phyloP scores from a whole-genome alignment of 2,797 vertebrate genomes.

The Silurus lanzhouensis region DNA sequence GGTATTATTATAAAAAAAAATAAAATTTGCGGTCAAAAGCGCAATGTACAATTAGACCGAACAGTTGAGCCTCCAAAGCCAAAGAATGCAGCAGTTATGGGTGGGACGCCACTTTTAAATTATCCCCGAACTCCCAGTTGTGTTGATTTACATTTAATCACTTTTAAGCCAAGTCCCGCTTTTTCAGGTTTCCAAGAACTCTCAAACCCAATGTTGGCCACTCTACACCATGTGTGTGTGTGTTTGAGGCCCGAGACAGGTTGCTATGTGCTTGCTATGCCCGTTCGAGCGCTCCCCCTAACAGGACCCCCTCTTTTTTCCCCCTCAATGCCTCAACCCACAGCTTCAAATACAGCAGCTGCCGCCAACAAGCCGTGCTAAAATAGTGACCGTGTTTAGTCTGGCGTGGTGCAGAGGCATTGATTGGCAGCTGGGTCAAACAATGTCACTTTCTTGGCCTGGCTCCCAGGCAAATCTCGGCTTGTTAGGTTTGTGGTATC shows the following conservation, averaged over 20 bases:
- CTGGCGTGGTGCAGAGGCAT: constrained; percentile 90
- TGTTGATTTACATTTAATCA: constrained; percentile 35
- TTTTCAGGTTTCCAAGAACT: constrained; percentile 30
- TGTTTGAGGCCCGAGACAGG: constrained; percentile 38
- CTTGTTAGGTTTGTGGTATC: constrained; percentile 74
- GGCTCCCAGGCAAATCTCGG: constrained; percentile 82
- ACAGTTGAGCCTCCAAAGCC: not conserved
- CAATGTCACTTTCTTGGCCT: constrained; percentile 88
- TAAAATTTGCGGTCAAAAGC: constrained; percentile 10
- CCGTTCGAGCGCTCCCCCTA: constrained; percentile 49
- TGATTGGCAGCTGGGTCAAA: constrained; percentile 97
- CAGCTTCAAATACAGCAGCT: constrained; percentile 80
- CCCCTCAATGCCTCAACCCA: constrained; percentile 72
- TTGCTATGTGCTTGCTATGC: constrained; percentile 35
- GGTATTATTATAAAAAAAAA: not conserved
- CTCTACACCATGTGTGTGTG: not conserved
- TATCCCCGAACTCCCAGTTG: constrained; percentile 25
- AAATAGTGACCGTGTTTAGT: constrained; percentile 91
- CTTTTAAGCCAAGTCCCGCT: constrained; percentile 21
- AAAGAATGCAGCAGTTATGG: constrained; percentile 24
- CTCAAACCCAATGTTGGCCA: constrained; percentile 1
- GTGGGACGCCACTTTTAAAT: constrained; percentile 27
- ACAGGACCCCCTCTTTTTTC: constrained; percentile 69
- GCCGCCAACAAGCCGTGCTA: constrained; percentile 86
- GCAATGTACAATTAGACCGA: not conserved